Evolutionary conservation across 2,888 invertebrate genomes (phyloP), one percentile per base, ranked within the genome.

Genomic region (Elmis aenea): DNA sequence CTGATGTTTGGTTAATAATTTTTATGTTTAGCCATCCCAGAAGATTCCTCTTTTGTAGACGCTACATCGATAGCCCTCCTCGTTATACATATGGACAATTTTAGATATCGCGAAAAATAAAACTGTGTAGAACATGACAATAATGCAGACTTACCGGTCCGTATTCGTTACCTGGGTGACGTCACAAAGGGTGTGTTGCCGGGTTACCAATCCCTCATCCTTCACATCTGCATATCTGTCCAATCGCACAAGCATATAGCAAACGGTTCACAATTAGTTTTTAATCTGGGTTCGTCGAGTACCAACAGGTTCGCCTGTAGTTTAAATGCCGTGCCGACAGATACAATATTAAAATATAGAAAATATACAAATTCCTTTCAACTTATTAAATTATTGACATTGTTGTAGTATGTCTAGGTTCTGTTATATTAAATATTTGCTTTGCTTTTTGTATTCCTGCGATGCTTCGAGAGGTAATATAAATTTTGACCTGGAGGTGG

Each of bases 151-250:
- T 51, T 49, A 50, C 49, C 46, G 46, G 46, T 33, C 45, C 48
- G 45, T 43, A 47, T 49, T 55, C 53, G 67, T 66, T 64, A 64
- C 67, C 66, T 62, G 62, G 66, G 66, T 63, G 63, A 66, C 62
- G 61, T 64, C 64, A 64, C 62, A 64, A 58, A 62, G 63, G 61
- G 58, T 57, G 57, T 63, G 67, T 67, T 65, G 64, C 67, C 54
- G 57, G 61, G 67, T 57, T 57, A 67, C 67, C 56, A 39, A 36
- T 44, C 44, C 39, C 44, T 42, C 42, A 42, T 42, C 38, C 32
- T 42, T 42, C 33, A 38, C 33, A 42, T 38, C 42, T 42, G 42
- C 42, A 42, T 42, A 44, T 40, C 39, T 40, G 35, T 32, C 44
- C 54, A 55, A 57, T 59, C 59, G 61, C 52, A 55, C 63, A 62